These are phyloP conservation scores for Orgyia antiqua DNA, from an alignment of 2,888 invertebrate species.

Conservation along the genomic window DNA sequence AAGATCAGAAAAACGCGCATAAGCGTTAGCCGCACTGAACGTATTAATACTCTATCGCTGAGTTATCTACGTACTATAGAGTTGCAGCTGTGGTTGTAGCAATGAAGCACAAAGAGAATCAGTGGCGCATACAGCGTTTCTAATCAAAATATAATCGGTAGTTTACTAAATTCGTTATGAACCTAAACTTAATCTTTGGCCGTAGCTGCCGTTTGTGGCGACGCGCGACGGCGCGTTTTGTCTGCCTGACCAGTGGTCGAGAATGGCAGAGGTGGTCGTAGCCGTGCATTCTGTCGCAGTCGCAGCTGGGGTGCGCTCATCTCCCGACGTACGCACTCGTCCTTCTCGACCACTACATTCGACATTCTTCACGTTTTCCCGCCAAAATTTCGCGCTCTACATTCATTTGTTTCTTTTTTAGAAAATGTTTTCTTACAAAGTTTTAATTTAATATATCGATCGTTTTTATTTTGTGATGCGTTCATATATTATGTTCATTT, in stretches of 20 bases:
- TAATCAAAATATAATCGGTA: no score
- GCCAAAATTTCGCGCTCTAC: slow-evolving; percentile 50
- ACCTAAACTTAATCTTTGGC: slow-evolving; percentile 36
- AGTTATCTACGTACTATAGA: no score
- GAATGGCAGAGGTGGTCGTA: slow-evolving; percentile 34
- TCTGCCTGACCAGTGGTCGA: slow-evolving; percentile 61
- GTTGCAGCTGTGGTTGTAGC: no score
- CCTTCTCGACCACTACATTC: slow-evolving; percentile 16
- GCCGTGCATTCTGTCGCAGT: slow-evolving; percentile 52
- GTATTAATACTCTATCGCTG: no score
- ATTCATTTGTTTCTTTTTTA: slow-evolving; percentile 6
- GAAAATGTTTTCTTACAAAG: slow-evolving; percentile 9
- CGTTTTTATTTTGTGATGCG: slow-evolving; percentile 58
- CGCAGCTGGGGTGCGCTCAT: slow-evolving; percentile 44
- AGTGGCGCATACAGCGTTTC: no score
- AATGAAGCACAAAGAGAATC: no score
- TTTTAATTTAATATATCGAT: slow-evolving; percentile 20
- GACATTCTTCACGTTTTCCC: slow-evolving; percentile 45
- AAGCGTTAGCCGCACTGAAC: no score
- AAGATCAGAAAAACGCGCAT: no score
- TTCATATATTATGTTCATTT: slow-evolving; percentile 56
- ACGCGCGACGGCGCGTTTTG: slow-evolving; percentile 39
- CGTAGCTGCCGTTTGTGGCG: slow-evolving; percentile 26
- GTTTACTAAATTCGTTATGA: no score
- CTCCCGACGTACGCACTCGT: slow-evolving; percentile 29